Conservation (phyloP, 2,797 vertebrate species). For the Acanthornis magna region DNA sequence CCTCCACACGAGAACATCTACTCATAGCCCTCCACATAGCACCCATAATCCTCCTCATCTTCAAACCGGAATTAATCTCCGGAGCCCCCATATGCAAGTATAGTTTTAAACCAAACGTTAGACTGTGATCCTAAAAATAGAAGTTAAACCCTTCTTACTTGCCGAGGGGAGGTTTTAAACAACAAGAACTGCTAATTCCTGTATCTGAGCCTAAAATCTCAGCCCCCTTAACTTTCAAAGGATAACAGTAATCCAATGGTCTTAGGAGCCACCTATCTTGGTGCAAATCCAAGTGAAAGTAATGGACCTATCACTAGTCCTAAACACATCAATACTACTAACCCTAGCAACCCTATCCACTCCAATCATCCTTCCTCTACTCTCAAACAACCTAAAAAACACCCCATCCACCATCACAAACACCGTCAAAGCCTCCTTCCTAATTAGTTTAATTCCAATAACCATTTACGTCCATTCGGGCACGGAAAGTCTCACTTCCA, state of each 20-base stretch:
- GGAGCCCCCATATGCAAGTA: accelerated
- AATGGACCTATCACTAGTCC: not conserved
- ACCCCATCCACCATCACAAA: accelerated
- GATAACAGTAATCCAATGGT: not conserved
- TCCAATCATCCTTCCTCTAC: accelerated
- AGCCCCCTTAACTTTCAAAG: not conserved
- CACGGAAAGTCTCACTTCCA: accelerated
- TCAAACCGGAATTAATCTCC: accelerated
- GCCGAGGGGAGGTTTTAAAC: not conserved
- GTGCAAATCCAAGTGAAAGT: not conserved
- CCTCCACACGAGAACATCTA: accelerated
- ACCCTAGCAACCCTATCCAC: accelerated
- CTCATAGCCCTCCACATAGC: not conserved
- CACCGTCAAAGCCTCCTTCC: accelerated
- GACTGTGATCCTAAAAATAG: not conserved
- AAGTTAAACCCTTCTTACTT: not conserved
- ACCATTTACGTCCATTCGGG: accelerated
- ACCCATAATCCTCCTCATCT: accelerated
- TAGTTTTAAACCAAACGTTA: not conserved
- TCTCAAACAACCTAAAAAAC: accelerated
- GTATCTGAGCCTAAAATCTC: not conserved
- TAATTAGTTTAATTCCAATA: accelerated
- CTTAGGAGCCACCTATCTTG: not conserved
- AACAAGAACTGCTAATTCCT: not conserved
- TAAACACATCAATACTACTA: accelerated